These are phyloP conservation scores for Eilema griseolum DNA, from an alignment of 2,888 invertebrate genomes.

Conservation along the genomic window DNA sequence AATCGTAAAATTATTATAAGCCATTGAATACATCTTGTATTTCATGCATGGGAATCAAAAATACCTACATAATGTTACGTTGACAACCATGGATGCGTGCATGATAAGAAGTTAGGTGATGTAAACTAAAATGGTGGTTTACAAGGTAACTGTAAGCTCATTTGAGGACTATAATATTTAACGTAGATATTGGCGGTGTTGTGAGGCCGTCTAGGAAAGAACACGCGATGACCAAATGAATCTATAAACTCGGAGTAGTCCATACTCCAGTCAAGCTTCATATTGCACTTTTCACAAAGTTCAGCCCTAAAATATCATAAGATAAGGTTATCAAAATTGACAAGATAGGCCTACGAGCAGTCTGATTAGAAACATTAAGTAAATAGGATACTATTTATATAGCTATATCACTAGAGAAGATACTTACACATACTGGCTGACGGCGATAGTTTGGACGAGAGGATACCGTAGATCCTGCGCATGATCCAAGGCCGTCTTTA, in stretches of 20 bases:
- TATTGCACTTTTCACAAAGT: slow-evolving; percentile 81
- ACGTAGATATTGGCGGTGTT: slow-evolving; percentile 75
- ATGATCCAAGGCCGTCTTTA: slow-evolving; percentile 68
- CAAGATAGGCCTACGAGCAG: too few relatives aligned
- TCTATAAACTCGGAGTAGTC: slow-evolving; percentile 84
- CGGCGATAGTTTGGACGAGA: slow-evolving; percentile 79
- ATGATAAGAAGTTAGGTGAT: background rate
- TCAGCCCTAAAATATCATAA: slow-evolving; percentile 66
- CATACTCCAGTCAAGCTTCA: slow-evolving; percentile 82
- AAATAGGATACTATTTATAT: background rate
- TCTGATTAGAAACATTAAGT: background rate
- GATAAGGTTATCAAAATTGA: background rate
- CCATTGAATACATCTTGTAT: background rate
- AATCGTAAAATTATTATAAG: background rate
- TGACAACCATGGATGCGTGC: too few relatives aligned
- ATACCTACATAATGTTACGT: background rate
- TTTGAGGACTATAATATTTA: slow-evolving; percentile 59
- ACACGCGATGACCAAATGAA: slow-evolving; percentile 76
- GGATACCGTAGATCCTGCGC: slow-evolving; percentile 80
- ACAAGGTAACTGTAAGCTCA: slow-evolving; percentile 52
- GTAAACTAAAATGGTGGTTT: slow-evolving; percentile 47
- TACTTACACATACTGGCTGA: slow-evolving; percentile 80
- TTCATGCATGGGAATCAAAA: background rate
- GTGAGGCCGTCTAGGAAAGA: slow-evolving; percentile 84
- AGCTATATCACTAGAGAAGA: background rate